Evolutionary conservation across 2,888 invertebrate genomes (phyloP), one percentile per base, ranked within the genome.

Genomic region (Eutolmus rufibarbis): DNA sequence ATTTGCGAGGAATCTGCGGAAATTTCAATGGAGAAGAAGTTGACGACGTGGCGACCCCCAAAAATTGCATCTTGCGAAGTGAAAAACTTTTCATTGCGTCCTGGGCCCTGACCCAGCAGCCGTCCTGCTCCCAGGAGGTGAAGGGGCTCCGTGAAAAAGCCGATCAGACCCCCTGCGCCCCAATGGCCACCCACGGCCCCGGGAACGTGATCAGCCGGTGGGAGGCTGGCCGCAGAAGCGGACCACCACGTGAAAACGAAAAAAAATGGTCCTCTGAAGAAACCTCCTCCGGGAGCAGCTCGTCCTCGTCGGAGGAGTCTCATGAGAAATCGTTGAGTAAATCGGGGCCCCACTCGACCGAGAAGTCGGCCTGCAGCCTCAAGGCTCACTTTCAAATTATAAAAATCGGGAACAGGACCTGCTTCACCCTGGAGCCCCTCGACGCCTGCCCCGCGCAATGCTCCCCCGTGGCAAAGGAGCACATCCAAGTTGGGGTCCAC

Each of bases 1-100:
- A 93, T 74, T 92, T 94, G 40, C 93, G 94, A 88, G 96, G 96
- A 88, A 93, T 96, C 57, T 96, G 96, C 90, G 96, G 96, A 12
- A 93, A 93, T 89, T 95, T 94, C 93, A 94, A 94, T 89, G 94
- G 94, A 12, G 94, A 95, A 74, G 89, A 92, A n/a, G 91, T 92
- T 76, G 94, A 94, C 87, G 96, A 96, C 89, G 95, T 94, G 90
- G 91, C 92, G 14, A 93, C 94, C 1, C 95, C 96, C 0, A 90
- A 93, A 87, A 94, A 94, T 87, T 93, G 94, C 89, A 90, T 95
- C 37, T 91, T 95, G 2, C 93, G 93, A 89, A 92, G 93, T 31
- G 91, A 94, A 0, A 92, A 94, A 56, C 91, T 93, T 87, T 96
- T 94, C 90, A 93, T 93, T 74, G 94, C 94, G 2, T 93, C 94